A percentile compares a stretch with the other conserved stretches of the same genome.
phyloP scores from a whole-genome alignment of 2,797 vertebrate genomes.

The Acanthurus leucopareius region DNA sequence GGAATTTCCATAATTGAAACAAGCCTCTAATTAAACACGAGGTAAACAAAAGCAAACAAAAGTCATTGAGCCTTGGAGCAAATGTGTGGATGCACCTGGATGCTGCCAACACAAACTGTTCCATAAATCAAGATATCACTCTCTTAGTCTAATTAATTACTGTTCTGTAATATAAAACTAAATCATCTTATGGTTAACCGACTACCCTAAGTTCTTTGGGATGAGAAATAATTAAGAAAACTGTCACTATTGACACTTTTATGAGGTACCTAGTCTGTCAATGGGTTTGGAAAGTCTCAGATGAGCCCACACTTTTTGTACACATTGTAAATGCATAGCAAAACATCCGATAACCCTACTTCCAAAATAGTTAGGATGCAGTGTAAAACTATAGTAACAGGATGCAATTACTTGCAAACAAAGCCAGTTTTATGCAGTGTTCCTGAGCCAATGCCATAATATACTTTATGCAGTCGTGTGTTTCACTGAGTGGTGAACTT shows the following conservation, averaged over 20 bases:
- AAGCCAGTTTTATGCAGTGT: too few relatives aligned
- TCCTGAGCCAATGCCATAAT: too few relatives aligned
- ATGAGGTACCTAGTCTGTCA: not conserved
- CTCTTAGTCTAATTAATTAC: conserved; percentile 29
- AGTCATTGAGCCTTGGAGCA: conserved; percentile 29
- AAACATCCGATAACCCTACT: not conserved
- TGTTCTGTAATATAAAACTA: conserved; percentile 7
- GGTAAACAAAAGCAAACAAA: conserved; percentile 42
- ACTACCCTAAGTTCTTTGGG: conserved; percentile 11
- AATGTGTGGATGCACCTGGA: conserved; percentile 44
- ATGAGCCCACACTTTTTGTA: not conserved
- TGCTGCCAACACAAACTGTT: conserved; percentile 19
- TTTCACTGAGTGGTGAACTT: too few relatives aligned
- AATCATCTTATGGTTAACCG: conserved; percentile 10
- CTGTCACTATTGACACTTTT: conserved; percentile 5
- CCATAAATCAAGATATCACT: conserved; percentile 20
- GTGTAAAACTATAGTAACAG: too few relatives aligned
- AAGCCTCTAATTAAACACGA: conserved; percentile 46
- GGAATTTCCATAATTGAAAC: conserved; percentile 48
- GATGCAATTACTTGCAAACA: too few relatives aligned
- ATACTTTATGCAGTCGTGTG: too few relatives aligned
- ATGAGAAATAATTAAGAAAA: conserved; percentile 19
- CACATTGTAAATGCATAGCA: not conserved
- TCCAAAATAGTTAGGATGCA: too few relatives aligned
- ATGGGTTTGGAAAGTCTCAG: not conserved